Evolutionary conservation across 2,113 vertebrate species (phyloP), one percentile per base, ranked within the genome.

Genomic region (Vulpes vulpes): DNA sequence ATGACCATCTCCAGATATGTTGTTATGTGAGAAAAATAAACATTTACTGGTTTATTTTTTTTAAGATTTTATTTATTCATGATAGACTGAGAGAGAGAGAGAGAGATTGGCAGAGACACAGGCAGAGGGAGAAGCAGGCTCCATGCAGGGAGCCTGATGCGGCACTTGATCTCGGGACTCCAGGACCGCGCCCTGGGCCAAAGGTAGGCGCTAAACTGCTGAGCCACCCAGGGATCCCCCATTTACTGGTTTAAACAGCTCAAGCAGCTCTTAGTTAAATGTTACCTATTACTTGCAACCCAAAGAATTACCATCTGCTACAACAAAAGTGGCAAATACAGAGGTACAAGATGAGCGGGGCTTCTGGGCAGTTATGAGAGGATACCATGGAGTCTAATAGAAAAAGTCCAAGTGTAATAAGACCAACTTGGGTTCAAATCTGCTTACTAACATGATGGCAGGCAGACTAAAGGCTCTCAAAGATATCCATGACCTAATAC

Each of bases 21-120:
- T 57, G 15, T 80, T 74, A 64, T 59, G 32, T 67, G 51, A 76
- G 16, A 76, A 94, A 93, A 95, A 82, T 9, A 59, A 95, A 86
- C 8, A 25, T n/a, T 67, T 59, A 49, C 38, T 55, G 8, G 12
- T 79, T 35, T 53, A 49, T 43, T 43, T 43, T 43, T 43, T 43
- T 43, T 38, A 38, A 43, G 43, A 43, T 43, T 43, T 43, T 43
- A 43, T 43, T 43, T 43, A 43, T 43, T 43, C 43, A 43, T 43
- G 43, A 43, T 43, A 43, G 43, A 43, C 43, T 0, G 43, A 43
- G 43, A 43, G 43, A 43, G 43, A 43, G 35, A 43, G 43, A 43
- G 43, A 43, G 43, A 43, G 43, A 43, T n/a, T n/a, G 43, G 43
- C 43, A 43, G 43, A 43, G 43, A 43, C 43, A 43, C 43, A 7